A percentile compares a stretch with the other conserved stretches of the same genome.
phyloP scores from a whole-genome alignment of 2,113 vertebrate species.

The Psilopogon haemacephalus region DNA sequence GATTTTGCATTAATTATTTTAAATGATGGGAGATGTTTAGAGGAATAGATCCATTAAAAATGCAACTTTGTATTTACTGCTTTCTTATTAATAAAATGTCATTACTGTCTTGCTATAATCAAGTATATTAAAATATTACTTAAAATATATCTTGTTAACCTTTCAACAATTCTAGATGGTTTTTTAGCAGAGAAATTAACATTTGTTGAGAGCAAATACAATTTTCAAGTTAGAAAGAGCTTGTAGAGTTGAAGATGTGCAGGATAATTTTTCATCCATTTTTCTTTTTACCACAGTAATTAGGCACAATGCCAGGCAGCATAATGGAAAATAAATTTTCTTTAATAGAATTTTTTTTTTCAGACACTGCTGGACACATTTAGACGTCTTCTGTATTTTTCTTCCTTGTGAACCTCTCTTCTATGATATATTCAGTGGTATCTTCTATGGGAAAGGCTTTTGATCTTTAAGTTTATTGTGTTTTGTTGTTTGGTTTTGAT shows the following conservation, averaged over 20 bases:
- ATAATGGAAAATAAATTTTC: conserved; percentile 20
- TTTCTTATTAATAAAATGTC: background rate
- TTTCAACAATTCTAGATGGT: background rate
- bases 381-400: background rate
- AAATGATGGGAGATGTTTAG: background rate
- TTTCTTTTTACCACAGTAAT: conserved; percentile 16
- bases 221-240: background rate
- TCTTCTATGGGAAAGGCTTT: background rate
- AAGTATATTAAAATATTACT: conserved; percentile 14
- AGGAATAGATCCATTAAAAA: background rate
- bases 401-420: background rate
- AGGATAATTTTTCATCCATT: background rate
- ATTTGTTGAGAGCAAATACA: conserved; percentile 1
- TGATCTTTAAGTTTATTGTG: background rate
- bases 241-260: background rate
- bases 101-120: background rate
- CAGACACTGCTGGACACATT: background rate
- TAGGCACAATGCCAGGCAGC: conserved; percentile 43
- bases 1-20: background rate
- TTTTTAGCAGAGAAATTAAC: conserved; percentile 7
- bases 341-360: background rate
- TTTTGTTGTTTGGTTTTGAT: too few species aligned
- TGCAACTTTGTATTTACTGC: background rate
- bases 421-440: background rate
- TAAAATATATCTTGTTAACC: background rate